Conservation (phyloP, 2,797 vertebrate species). For the Hydrophis major region DNA sequence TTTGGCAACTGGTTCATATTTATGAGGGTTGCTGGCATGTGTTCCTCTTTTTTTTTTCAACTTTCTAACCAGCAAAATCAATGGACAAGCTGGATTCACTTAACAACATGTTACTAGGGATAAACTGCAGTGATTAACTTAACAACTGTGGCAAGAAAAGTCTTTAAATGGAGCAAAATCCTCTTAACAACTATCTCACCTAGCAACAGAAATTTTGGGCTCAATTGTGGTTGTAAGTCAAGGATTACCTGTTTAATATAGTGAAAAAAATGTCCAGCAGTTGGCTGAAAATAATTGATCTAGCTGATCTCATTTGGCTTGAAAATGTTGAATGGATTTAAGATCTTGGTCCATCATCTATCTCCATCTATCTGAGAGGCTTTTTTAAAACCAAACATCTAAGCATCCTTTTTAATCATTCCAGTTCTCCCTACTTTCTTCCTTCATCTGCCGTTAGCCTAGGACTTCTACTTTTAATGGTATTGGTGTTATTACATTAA, state of each 20-base stretch:
- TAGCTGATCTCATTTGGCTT: neutral
- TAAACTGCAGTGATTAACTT: neutral
- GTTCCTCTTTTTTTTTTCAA: neutral
- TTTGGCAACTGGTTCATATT: too few species aligned
- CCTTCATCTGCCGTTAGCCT: conserved; percentile 11
- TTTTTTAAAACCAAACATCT: neutral
- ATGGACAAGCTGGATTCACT: neutral
- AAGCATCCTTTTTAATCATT: neutral
- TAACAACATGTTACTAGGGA: neutral
- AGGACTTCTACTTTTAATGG: conserved; percentile 27
- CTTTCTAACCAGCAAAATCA: neutral
- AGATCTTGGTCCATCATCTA: neutral
- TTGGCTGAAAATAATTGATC: neutral
- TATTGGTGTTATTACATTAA: conserved; percentile 23
- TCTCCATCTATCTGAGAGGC: neutral
- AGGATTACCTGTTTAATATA: neutral
- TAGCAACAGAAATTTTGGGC: neutral
- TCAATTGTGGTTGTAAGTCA: neutral
- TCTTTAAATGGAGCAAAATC: neutral
- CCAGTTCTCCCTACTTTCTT: neutral
- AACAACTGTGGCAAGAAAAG: neutral
- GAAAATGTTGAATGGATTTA: neutral
- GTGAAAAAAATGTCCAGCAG: neutral
- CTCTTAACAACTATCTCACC: neutral
- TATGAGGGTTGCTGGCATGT: neutral